A percentile compares a stretch with the other conserved stretches of the same genome.
Evolutionary conservation across 1,140 invertebrate species (phyloP).

Genomic region (Papilio polyxenes): DNA sequence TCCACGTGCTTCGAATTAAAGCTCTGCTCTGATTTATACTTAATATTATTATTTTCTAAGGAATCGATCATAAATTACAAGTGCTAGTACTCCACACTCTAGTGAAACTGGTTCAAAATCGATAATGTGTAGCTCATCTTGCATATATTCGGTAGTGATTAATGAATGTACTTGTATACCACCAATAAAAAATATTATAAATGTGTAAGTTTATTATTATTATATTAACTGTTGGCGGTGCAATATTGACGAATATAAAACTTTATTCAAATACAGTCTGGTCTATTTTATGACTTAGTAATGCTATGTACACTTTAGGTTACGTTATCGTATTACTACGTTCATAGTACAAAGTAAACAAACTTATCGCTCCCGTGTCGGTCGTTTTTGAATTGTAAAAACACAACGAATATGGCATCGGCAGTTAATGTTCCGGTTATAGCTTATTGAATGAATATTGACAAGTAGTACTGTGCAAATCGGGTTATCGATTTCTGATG

Average conservation of each 20-base stretch:
- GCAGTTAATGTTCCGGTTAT: slow-evolving; percentile 52
- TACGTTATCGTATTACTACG: slow-evolving; percentile 27
- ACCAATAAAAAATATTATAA: not conserved
- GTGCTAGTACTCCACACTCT: not conserved
- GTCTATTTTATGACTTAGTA: not conserved
- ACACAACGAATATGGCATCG: slow-evolving; percentile 39
- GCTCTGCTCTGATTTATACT: slow-evolving; percentile 41
- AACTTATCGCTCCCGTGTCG: slow-evolving; percentile 28
- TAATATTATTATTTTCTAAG: slow-evolving; percentile 36
- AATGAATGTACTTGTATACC: not conserved
- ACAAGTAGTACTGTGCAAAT: slow-evolving; percentile 67
- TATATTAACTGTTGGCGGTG: not conserved
- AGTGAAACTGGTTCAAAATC: not conserved
- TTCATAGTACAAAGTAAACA: slow-evolving; percentile 27
- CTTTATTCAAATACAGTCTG: not conserved
- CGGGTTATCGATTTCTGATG: slow-evolving; percentile 76
- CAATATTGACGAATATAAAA: not conserved
- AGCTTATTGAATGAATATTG: slow-evolving; percentile 52
- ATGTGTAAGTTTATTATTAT: slow-evolving; percentile 1
- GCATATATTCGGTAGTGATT: not conserved
- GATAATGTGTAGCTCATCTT: not conserved
- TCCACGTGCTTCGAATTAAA: slow-evolving; percentile 51
- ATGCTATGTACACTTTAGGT: slow-evolving; percentile 20
- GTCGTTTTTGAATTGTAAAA: slow-evolving; percentile 38
- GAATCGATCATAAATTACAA: slow-evolving; percentile 19